These are phyloP conservation scores for Eupeodes luniger DNA, from an alignment of 2,888 invertebrate genomes.

Conservation along the genomic window DNA sequence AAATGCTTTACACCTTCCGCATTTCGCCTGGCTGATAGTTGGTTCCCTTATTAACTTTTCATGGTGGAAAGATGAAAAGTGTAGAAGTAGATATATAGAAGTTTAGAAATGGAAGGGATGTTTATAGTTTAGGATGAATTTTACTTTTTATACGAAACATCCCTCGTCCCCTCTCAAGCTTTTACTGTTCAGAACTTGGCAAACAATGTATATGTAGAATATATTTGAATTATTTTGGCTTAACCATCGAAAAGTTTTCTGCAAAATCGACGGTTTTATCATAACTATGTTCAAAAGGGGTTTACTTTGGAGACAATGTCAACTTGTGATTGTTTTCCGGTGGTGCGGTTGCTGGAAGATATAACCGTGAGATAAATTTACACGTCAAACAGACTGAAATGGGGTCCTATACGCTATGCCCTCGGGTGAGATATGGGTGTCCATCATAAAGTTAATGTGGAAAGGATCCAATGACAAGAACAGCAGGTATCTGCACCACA, in stretches of 20 bases:
- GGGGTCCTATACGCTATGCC: background rate
- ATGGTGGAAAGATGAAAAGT: background rate
- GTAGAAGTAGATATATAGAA: background rate
- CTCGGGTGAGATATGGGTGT: background rate
- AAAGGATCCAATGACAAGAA: background rate
- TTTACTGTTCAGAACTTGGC: slow-evolving; percentile 21
- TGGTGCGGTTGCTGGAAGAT: slow-evolving; percentile 29
- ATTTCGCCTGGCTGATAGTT: background rate
- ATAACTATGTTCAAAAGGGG: slow-evolving; percentile 25
- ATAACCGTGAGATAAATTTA: background rate
- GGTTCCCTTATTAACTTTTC: background rate
- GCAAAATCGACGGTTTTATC: slow-evolving; percentile 53
- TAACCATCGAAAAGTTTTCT: slow-evolving; percentile 44
- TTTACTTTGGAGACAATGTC: slow-evolving; percentile 59
- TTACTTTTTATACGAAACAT: background rate
- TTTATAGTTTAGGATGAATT: background rate
- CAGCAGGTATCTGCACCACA: background rate
- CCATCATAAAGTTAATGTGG: background rate
- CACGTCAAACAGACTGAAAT: background rate
- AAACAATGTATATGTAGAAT: background rate
- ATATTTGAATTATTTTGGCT: slow-evolving; percentile 48
- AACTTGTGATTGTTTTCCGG: slow-evolving; percentile 69
- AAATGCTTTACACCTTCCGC: slow-evolving; percentile 21
- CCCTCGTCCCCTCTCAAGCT: too few species aligned
- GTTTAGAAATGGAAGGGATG: background rate